Evolutionary conservation across 64 coral and sea anemone species (phyloP).

Genomic region (Platygyra sinensis): DNA sequence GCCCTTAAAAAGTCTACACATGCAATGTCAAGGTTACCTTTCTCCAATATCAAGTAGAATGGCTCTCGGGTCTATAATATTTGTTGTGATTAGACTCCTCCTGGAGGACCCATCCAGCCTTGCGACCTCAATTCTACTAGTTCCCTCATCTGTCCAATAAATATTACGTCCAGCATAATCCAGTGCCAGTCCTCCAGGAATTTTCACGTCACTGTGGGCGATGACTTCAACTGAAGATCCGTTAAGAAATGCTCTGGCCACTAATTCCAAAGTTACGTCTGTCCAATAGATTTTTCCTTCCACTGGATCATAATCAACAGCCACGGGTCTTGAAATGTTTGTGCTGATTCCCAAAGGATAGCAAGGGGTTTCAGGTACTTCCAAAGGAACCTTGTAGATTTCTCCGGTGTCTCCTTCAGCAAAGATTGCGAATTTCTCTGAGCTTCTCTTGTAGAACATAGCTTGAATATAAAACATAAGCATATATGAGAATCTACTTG

Average conservation of each 20-base stretch:
- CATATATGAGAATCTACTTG: no score
- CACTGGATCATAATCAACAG: conserved; percentile 54
- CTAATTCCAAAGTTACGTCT: conserved; percentile 18
- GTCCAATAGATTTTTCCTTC: conserved; percentile 73
- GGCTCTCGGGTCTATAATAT: conserved; percentile 46
- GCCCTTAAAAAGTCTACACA: no score
- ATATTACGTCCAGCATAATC: conserved; percentile 69
- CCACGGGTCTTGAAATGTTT: conserved; percentile 35
- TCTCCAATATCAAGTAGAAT: conserved; percentile 56
- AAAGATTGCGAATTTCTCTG: conserved; percentile 42
- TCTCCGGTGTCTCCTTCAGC: conserved; percentile 36
- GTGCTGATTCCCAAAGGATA: background rate
- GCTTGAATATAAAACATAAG: background rate
- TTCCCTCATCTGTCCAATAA: conserved; percentile 77
- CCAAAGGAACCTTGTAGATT: conserved; percentile 48
- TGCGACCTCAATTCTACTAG: conserved; percentile 52
- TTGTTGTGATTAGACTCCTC: conserved; percentile 27
- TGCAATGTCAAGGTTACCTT: conserved; percentile 25
- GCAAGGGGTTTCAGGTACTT: conserved; percentile 20
- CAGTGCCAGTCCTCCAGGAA: conserved; percentile 64
- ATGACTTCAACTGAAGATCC: conserved; percentile 49
- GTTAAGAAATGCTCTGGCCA: conserved; percentile 44
- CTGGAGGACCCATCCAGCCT: conserved; percentile 65
- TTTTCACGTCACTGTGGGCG: conserved; percentile 18
- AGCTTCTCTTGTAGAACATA: background rate